Evolutionary conservation across 2,113 vertebrate species (phyloP), one percentile per base, ranked within the genome.

Genomic region (Junco hyemalis): DNA sequence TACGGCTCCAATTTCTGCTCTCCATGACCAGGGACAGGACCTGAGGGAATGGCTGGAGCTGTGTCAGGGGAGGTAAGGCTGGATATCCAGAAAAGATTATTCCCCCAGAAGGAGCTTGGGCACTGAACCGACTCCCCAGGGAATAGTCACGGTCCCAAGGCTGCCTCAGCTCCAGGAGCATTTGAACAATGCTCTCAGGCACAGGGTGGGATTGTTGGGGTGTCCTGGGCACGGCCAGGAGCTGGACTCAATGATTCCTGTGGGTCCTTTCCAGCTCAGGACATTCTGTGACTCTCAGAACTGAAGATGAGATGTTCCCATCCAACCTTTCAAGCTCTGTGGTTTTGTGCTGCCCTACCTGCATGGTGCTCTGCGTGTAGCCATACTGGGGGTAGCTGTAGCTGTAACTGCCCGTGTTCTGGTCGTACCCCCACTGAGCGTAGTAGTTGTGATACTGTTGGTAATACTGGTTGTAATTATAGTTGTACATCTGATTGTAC

Each of bases 301-400:
- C 14, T 51, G 44, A 54, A 38, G 26, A 26, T 8, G 56, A 45
- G 21, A 53, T 1, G 7, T 4, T 26, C 25, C 65, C 48, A 26
- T 22, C 28, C 10, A 42, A 4, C 3, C 33, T 69, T 33, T 16
- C 20, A 65, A 85, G 47, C 33, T 42, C 8, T 2, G 8, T 13
- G 7, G 11, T 16, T 64, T 60, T 71, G 83, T 35, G 81, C 51
- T n/a, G 23, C 29, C 93, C 87, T 97, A 99, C 99, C 98, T 98
- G 98, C 91, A 98, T 98, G 35, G 97, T 93, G 83, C 98, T 98
- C 96, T 98, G 98, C 0, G 98, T 97, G 96, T 99, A 99, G 73
- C 99, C 98, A 3, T 99, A 99, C 95, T 99, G 98, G 6, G 97
- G 98, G 6, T 99, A 99, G 80, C 96, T 98, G 97, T 99, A 99